Percentiles rank a stretch among this genome's conserved stretches.
Conservation (phyloP, 2,888 invertebrate species). For the Drosophila eohydei region DNA sequence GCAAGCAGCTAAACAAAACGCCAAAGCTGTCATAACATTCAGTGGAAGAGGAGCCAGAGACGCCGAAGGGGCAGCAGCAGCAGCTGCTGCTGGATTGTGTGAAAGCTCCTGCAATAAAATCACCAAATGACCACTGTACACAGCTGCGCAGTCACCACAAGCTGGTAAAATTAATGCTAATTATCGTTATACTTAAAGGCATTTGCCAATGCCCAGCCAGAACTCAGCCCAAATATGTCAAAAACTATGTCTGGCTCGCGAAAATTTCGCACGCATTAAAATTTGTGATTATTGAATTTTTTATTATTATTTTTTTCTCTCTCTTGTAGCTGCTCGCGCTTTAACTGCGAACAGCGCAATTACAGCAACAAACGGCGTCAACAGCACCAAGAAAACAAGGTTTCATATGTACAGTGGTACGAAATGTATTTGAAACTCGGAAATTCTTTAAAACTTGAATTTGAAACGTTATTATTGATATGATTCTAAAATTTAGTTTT, state of each 20-base stretch:
- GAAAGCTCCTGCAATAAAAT: constrained; percentile 3
- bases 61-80: neutral
- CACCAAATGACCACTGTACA: constrained; percentile 9
- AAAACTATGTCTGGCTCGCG: constrained; percentile 41
- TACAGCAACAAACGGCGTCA: constrained; percentile 36
- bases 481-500: too few species aligned
- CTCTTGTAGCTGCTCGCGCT: constrained; percentile 17
- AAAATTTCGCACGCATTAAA: constrained; percentile 72
- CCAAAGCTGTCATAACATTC: constrained; percentile 65
- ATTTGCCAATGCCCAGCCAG: constrained; percentile 3
- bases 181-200: constrained; percentile 60
- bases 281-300: constrained; percentile 79
- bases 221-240: constrained; percentile 36
- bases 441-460: too few species aligned
- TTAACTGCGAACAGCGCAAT: constrained; percentile 39
- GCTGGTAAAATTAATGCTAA: constrained; percentile 60
- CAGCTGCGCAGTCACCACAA: constrained; percentile 4
- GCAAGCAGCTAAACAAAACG: constrained; percentile 49
- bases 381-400: constrained; percentile 37
- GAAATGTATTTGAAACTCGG: neutral
- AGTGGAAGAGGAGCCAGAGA: neutral
- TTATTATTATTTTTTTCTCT: constrained; percentile 41
- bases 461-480: too few species aligned
- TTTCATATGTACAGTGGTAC: constrained; percentile 45
- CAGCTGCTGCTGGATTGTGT: neutral